Evolutionary conservation across 2,888 invertebrate species (phyloP).

Genomic region (Drosophila diplacantha): DNA sequence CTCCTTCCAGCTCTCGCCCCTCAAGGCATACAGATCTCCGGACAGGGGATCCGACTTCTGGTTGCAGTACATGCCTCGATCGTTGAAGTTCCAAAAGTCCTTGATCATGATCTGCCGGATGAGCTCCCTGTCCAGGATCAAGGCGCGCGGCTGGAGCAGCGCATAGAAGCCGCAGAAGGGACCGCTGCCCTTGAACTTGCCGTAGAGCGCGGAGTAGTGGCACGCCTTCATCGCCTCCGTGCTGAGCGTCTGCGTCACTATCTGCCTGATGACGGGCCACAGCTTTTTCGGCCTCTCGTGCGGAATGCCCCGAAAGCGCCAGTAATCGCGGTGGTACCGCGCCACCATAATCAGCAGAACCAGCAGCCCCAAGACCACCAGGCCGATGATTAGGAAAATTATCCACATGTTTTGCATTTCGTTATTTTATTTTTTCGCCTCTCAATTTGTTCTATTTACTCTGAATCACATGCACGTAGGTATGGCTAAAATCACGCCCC

Average conservation of each 20-base stretch:
- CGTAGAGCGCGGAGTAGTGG: conserved; percentile 65
- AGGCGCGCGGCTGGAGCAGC: conserved; percentile 65
- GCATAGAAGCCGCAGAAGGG: conserved; percentile 75
- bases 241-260: conserved; percentile 51
- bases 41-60: conserved; percentile 77
- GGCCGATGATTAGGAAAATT: conserved; percentile 63
- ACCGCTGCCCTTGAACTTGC: conserved; percentile 69
- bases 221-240: conserved; percentile 56
- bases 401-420: conserved; percentile 68
- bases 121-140: conserved; percentile 74
- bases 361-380: conserved; percentile 61
- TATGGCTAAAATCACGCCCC: conserved; percentile 10
- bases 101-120: conserved; percentile 74
- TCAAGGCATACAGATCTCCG: conserved; percentile 76
- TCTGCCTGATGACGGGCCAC: conserved; percentile 58
- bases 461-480: conserved; percentile 24
- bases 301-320: conserved; percentile 70
- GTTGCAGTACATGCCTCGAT: conserved; percentile 76
- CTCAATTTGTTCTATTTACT: conserved; percentile 1
- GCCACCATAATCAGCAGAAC: conserved; percentile 55
- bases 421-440: neutral
- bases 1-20: conserved; percentile 77
- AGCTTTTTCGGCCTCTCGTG: conserved; percentile 69
- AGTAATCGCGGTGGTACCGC: conserved; percentile 71
- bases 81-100: conserved; percentile 76